A percentile compares a stretch with the other conserved stretches of the same genome.
Evolutionary conservation across 2,113 vertebrate species (phyloP).

Genomic region (Prochilodus magdalenae): DNA sequence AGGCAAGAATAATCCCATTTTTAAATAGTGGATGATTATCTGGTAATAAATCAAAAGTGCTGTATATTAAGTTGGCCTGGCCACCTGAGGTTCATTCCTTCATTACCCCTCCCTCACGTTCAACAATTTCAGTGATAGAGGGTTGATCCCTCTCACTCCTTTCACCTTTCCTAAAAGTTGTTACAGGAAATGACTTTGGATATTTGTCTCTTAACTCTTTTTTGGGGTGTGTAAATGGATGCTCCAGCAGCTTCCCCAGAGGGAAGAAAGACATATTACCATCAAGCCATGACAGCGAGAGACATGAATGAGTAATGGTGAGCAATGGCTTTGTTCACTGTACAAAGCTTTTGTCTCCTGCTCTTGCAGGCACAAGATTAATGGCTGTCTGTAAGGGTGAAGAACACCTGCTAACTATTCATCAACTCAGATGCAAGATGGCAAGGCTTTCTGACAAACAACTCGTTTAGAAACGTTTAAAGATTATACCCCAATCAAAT

Average conservation of each 20-base stretch:
- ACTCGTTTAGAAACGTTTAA: conserved; percentile 43
- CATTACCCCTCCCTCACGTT: conserved; percentile 2
- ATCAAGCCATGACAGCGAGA: conserved; percentile 47
- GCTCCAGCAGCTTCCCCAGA: conserved; percentile 41
- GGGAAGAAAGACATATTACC: conserved; percentile 40
- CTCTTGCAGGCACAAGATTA: conserved; percentile 55
- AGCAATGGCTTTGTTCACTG: conserved; percentile 58
- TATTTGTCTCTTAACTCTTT: conserved; percentile 50
- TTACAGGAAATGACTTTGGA: conserved; percentile 53
- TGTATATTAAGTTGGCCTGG: conserved; percentile 51
- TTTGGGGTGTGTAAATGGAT: conserved; percentile 45
- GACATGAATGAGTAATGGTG: conserved; percentile 60
- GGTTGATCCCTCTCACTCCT: conserved; percentile 5
- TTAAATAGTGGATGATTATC: conserved; percentile 55
- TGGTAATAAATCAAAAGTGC: conserved; percentile 55
- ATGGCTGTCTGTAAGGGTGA: conserved; percentile 54
- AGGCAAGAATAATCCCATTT: conserved; percentile 55
- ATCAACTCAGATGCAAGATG: conserved; percentile 54
- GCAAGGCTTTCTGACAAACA: conserved; percentile 29
- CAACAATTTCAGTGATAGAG: conserved; percentile 48
- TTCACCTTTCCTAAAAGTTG: conserved; percentile 50
- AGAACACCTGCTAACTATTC: conserved; percentile 66
- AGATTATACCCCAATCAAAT: conserved; percentile 19
- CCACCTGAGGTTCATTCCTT: conserved; percentile 49
- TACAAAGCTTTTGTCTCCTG: conserved; percentile 49